Percentiles rank a stretch among this genome's conserved stretches.
phyloP scores from a whole-genome alignment of 1,140 invertebrate genomes.

The Acromyrmex echinatior region DNA sequence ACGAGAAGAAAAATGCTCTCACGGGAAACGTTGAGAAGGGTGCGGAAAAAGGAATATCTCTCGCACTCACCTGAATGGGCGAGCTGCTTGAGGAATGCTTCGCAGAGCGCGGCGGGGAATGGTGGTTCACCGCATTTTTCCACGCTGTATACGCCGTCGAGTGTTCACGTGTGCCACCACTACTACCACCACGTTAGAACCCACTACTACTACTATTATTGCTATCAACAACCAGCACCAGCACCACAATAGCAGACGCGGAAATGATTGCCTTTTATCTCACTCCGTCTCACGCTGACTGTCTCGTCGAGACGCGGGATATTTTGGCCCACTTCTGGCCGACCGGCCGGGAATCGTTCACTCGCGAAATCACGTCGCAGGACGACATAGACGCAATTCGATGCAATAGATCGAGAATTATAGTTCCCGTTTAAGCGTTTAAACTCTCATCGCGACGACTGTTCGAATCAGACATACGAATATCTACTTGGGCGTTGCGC shows the following conservation, averaged over 20 bases:
- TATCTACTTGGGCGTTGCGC: slow-evolving; percentile 24
- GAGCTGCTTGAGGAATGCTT: slow-evolving; percentile 42
- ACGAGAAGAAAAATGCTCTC: slow-evolving; percentile 47
- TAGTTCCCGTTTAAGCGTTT: slow-evolving; percentile 12
- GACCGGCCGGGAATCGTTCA: slow-evolving; percentile 11
- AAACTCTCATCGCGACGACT: slow-evolving; percentile 31
- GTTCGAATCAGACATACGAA: slow-evolving; percentile 33
- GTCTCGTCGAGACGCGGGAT: slow-evolving; percentile 29
- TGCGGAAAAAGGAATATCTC: slow-evolving; percentile 39
- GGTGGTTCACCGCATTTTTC: slow-evolving; percentile 68
- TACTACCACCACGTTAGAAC: slow-evolving; percentile 42
- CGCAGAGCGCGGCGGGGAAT: slow-evolving; percentile 5
- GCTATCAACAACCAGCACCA: slow-evolving; percentile 58
- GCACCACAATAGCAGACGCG: slow-evolving; percentile 58
- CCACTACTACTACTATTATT: slow-evolving; percentile 60
- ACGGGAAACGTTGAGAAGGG: neutral
- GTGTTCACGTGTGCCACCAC: slow-evolving; percentile 65
- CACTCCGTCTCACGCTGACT: slow-evolving; percentile 39
- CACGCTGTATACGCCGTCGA: slow-evolving; percentile 53
- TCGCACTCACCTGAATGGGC: slow-evolving; percentile 64
- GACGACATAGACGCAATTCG: slow-evolving; percentile 16
- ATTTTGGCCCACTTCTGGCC: neutral
- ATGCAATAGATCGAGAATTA: slow-evolving; percentile 7
- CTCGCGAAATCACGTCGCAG: slow-evolving; percentile 25
- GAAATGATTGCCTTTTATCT: slow-evolving; percentile 44